These are phyloP conservation scores for Myxocyprinus asiaticus DNA, from an alignment of 2,113 vertebrate genomes.

Conservation along the genomic window DNA sequence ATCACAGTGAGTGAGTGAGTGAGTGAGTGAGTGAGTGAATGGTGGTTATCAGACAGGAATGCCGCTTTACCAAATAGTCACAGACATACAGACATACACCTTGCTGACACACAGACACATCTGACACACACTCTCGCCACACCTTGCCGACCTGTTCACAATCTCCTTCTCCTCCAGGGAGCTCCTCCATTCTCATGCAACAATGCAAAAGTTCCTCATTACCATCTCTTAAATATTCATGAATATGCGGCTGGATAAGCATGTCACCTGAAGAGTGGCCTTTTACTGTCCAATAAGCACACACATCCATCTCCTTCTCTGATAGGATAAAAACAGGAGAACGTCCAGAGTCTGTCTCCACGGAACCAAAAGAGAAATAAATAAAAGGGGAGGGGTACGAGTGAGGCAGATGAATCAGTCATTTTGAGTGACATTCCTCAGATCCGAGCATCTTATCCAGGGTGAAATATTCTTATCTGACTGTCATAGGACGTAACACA, in stretches of 20 bases:
- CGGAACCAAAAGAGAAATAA: constrained; percentile 79
- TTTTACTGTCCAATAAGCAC: constrained; percentile 95
- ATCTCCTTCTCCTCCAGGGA: constrained; percentile 70
- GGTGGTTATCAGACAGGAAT: constrained; percentile 27
- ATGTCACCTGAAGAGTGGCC: constrained; percentile 92
- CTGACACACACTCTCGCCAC: constrained; percentile 62
- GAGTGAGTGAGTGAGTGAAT: constrained; percentile 39
- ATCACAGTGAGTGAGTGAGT: constrained; percentile 47
- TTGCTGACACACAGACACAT: constrained; percentile 5
- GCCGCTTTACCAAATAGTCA: constrained; percentile 31
- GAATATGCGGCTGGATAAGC: constrained; percentile 92
- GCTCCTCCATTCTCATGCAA: constrained; percentile 94
- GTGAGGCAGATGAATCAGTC: constrained; percentile 78
- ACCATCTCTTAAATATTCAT: constrained; percentile 99
- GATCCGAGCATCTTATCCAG: constrained; percentile 90
- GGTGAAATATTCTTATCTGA: constrained; percentile 90
- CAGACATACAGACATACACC: constrained; percentile 32
- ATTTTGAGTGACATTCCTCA: constrained; percentile 94
- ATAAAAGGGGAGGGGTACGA: constrained; percentile 65
- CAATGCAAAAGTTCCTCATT: constrained; percentile 96
- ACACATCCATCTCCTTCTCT: constrained; percentile 87
- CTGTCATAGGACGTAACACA: constrained; percentile 89
- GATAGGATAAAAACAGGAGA: constrained; percentile 84
- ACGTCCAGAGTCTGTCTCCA: constrained; percentile 71
- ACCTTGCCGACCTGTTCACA: constrained; percentile 79